Conservation (phyloP, 2,888 invertebrate genomes). For the Cyrtodaria siliqua region DNA sequence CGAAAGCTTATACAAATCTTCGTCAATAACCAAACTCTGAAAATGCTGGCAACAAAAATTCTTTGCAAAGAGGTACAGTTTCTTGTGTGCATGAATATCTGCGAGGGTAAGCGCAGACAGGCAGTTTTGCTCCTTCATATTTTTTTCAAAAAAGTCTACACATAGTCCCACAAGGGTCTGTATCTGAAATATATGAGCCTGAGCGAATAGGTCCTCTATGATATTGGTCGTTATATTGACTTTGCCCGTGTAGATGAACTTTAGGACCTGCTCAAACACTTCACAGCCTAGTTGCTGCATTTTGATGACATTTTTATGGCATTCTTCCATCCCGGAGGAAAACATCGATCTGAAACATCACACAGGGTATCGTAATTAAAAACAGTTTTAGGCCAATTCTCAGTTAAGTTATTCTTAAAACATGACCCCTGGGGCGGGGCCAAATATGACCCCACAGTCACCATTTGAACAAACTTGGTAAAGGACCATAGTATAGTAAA, state of each 20-base stretch:
- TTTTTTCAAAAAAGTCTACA: slow-evolving; percentile 76
- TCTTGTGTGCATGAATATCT: slow-evolving; percentile 78
- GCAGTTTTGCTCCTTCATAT: slow-evolving; percentile 80
- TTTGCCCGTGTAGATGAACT: slow-evolving; percentile 79
- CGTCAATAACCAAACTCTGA: slow-evolving; percentile 73
- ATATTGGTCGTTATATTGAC: slow-evolving; percentile 72
- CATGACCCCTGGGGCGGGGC: too few relatives aligned
- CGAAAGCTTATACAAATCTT: slow-evolving; percentile 78
- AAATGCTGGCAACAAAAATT: slow-evolving; percentile 77
- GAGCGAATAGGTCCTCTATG: slow-evolving; percentile 78
- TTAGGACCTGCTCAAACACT: slow-evolving; percentile 78
- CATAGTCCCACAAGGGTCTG: slow-evolving; percentile 71
- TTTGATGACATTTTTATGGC: slow-evolving; percentile 75
- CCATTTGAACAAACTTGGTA: too few relatives aligned
- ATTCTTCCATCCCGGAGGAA: slow-evolving; percentile 82
- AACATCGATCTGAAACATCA: slow-evolving; percentile 79
- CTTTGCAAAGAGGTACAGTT: slow-evolving; percentile 76
- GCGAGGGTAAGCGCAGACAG: slow-evolving; percentile 80
- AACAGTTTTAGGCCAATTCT: too few relatives aligned
- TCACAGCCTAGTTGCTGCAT: slow-evolving; percentile 77
- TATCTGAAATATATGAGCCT: slow-evolving; percentile 81
- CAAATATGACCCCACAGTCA: too few relatives aligned
- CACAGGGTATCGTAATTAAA: too few relatives aligned
- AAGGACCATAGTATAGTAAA: too few relatives aligned
- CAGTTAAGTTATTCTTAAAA: too few relatives aligned